Evolutionary conservation across 2,888 invertebrate genomes (phyloP).

Genomic region (Parascotia fuliginaria): DNA sequence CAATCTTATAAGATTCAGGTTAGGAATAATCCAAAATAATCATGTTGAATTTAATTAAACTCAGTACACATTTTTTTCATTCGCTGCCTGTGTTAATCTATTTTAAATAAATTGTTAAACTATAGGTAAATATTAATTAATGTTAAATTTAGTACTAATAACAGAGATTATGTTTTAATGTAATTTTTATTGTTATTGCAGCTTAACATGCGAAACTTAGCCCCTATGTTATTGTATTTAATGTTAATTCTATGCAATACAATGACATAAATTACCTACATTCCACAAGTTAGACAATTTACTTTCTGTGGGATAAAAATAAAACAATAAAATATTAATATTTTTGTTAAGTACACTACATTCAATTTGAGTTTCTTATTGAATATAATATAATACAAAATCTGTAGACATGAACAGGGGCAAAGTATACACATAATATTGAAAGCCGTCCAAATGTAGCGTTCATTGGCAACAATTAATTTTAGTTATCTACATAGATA

Average conservation of each 20-base stretch:
- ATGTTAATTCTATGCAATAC: not conserved
- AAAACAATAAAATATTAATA: constrained; percentile 17
- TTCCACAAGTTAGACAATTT: constrained; percentile 23
- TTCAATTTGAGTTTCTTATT: constrained; percentile 21
- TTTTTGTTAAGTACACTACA: constrained; percentile 30
- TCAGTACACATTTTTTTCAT: constrained; percentile 22
- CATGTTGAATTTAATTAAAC: constrained; percentile 24
- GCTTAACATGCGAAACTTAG: constrained; percentile 29
- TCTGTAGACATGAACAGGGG: constrained; percentile 44
- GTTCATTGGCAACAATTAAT: constrained; percentile 60
- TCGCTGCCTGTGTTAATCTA: constrained; percentile 21
- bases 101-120: constrained; percentile 34
- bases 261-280: not conserved
- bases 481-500: constrained; percentile 31
- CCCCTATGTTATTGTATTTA: constrained; percentile 10
- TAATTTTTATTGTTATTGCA: constrained; percentile 18
- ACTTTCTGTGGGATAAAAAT: constrained; percentile 29
- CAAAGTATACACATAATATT: constrained; percentile 69
- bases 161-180: constrained; percentile 20
- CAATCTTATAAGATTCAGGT: constrained; percentile 16
- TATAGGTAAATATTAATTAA: constrained; percentile 39
- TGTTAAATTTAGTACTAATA: constrained; percentile 32
- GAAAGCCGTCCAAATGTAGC: constrained; percentile 76
- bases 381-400: constrained; percentile 19
- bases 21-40: constrained; percentile 31